Base-by-base conservation (phyloP, 2,113 vertebrate species). In the Laticauda laticaudata region DNA sequence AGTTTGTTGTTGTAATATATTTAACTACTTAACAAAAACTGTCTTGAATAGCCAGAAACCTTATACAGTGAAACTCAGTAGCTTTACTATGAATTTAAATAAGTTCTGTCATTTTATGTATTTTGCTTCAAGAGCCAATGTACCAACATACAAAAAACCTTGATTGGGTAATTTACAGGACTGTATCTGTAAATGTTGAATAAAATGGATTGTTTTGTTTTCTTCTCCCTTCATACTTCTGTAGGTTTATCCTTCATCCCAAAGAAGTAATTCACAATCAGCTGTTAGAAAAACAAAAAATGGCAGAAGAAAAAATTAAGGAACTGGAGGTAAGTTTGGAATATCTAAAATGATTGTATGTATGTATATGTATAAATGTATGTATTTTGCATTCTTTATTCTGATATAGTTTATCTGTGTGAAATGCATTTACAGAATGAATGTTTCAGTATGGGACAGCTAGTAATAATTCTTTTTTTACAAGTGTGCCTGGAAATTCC, bases 261-360 rank as follows among this genome's bases (percentile, higher is more conserved):
- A 99, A 99, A 97, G 98, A 98, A 94, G 98, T 98, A 87, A 99
- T 99, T 96, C 98, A 98, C n/a, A 98, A 97, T 92, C 99, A 99
- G 94, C 98, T 99, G 75, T 97, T 96, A 91, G 98, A 98, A 94
- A 99, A 99, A 97, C 98, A 99, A 97, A 99, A 98, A 95, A 98
- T 98, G n/a, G 98, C 99, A 0, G 98, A 99, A 93, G 98, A 99
- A 96, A 99, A 99, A 96, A 99, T 99, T 94, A 99, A 98, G 93
- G 99, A 99, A 94, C 96, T 99, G 23, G 99, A 99, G 98, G 99
- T 99, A 97, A 96, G 97, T 96, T 94, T 95, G 45, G 75, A 92
- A 24, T 18, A 26, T 20, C 92, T 89, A 86, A 1, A 5, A 53
- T 89, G 89, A 4, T 89, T 23, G 29, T 90, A 81, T 81, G 18